Base-by-base conservation (phyloP, 2,797 vertebrate genomes). In the Psittacula derbiana region DNA sequence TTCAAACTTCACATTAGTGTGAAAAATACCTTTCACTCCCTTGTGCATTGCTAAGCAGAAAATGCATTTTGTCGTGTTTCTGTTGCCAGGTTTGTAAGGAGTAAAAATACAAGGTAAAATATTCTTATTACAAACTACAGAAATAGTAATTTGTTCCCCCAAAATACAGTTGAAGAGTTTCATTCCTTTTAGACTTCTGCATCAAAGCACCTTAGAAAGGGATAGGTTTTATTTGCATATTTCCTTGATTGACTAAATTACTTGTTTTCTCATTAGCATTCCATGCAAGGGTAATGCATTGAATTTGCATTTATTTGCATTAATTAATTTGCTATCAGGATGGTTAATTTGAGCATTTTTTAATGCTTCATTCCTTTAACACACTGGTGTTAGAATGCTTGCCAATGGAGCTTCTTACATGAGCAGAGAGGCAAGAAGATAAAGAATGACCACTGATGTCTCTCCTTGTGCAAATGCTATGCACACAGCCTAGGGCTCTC, bases 251-350 rank as follows among this genome's bases (percentile, higher is more conserved):
- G 94, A 96, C 80, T 92, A 92, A 96, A 94, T 92, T 8, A 89
- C 80, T 95, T 95, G 90, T 95, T 95, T 94, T 78, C 78, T 80
- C 85, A 93, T 97, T 95, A 96, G 62, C 90, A 83, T 95, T 47
- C 90, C 65, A 78, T 95, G 92, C 52, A 76, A 87, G 70, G 9
- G 40, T 94, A 86, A 91, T 91, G 92, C 84, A 92, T 73, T 86
- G 69, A 60, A 97, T 96, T 97, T 96, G 65, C 84, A 96, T 97
- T 57, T 78, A 95, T 97, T 97, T 97, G 76, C 93, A 96, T 94
- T 94, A 75, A 83, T 96, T 95, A 94, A 89, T 96, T 95, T 95
- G 64, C 78, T 92, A 88, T 88, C 52, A 64, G 92, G 65, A 53
- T 74, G 55, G 73, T 86, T 95, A 94, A 94, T 97, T 96, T 91